These are phyloP conservation scores for Todiramphus chloris DNA, from an alignment of 2,113 vertebrate genomes.

Conservation along the genomic window DNA sequence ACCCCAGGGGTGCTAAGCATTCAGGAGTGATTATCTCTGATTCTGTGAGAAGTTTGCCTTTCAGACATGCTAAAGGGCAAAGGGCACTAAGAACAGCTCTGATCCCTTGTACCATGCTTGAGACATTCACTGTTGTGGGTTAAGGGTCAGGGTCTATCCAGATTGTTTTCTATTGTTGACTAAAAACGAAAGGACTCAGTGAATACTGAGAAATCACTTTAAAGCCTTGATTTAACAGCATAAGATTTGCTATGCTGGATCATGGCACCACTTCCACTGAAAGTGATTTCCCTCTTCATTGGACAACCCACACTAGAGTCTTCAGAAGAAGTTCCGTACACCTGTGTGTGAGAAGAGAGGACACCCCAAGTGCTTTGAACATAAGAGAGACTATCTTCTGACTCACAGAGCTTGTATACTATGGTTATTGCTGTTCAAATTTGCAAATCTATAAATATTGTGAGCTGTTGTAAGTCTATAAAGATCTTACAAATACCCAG, in stretches of 20 bases:
- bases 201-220: constrained; percentile 20
- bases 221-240: constrained; percentile 52
- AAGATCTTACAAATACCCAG: background rate
- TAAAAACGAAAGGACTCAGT: constrained; percentile 20
- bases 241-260: constrained; percentile 41
- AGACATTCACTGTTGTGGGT: constrained; percentile 53
- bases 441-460: background rate
- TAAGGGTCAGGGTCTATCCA: constrained; percentile 63
- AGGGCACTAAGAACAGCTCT: constrained; percentile 60
- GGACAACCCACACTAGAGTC: background rate
- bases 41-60: constrained; percentile 68
- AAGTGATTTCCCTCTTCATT: background rate
- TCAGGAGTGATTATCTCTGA: constrained; percentile 51
- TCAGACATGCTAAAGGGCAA: constrained; percentile 63
- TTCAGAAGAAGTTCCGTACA: background rate
- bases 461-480: background rate
- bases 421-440: background rate
- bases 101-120: constrained; percentile 61
- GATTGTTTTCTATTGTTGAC: constrained; percentile 51
- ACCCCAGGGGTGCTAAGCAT: constrained; percentile 37
- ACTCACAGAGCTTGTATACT: background rate
- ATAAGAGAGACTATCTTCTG: background rate
- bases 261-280: background rate
- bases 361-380: background rate
- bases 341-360: background rate